A percentile compares a stretch with the other conserved stretches of the same genome.
These are phyloP conservation scores for Apodemus speciosus DNA, from an alignment of 2,113 vertebrate genomes.

Conservation along the genomic window DNA sequence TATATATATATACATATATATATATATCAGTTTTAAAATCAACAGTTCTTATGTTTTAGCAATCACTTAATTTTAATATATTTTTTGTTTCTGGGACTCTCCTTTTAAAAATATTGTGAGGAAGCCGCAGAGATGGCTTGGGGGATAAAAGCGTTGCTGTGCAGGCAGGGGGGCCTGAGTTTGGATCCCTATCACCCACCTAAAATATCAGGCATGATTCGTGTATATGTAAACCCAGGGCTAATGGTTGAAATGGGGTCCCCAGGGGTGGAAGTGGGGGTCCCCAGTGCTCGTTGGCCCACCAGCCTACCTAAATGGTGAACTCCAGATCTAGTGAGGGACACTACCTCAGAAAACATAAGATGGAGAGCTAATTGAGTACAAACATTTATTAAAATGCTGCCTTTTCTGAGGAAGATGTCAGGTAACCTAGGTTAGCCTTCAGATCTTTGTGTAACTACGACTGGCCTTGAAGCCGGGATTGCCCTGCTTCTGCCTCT, in stretches of 20 bases:
- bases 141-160: not conserved
- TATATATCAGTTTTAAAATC: not conserved
- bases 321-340: not conserved
- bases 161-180: no score
- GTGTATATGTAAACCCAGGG: not conserved
- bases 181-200: not conserved
- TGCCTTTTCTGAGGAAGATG: not conserved
- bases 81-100: not conserved
- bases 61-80: conserved; percentile 30
- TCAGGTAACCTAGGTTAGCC: not conserved
- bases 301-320: not conserved
- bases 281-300: not conserved
- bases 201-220: not conserved
- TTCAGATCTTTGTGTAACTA: not conserved
- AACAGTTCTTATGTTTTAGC: conserved; percentile 26
- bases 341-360: not conserved
- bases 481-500: not conserved
- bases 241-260: not conserved
- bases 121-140: not conserved
- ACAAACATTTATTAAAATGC: not conserved
- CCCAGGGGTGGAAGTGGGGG: not conserved
- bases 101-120: conserved; percentile 29
- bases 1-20: no score
- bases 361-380: not conserved
- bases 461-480: not conserved